Evolutionary conservation across 2,888 invertebrate species (phyloP).

Genomic region (Trimorus sp.): DNA sequence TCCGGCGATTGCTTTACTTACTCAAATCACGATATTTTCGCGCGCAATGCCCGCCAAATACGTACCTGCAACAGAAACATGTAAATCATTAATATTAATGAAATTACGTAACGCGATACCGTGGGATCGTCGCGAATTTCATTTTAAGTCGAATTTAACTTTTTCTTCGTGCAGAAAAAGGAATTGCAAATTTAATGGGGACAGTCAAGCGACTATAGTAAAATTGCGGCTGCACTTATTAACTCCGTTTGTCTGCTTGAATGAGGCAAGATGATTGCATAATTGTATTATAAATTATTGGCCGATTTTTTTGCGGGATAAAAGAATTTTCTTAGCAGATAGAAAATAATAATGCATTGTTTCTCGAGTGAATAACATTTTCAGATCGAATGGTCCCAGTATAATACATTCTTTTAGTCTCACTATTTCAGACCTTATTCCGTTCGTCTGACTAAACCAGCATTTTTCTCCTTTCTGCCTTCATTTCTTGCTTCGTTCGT

Average conservation of each 20-base stretch:
- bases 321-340: background rate
- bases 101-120: too few species aligned
- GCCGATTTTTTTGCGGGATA: too few species aligned
- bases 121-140: too few species aligned
- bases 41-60: background rate
- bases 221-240: too few species aligned
- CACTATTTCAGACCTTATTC: background rate
- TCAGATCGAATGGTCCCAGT: conserved; percentile 1
- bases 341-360: background rate
- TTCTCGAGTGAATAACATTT: background rate
- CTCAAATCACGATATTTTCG: conserved; percentile 1
- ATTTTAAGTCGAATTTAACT: too few species aligned
- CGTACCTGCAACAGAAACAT: conserved; percentile 27
- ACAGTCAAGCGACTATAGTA: too few species aligned
- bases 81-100: background rate
- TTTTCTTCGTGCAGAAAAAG: too few species aligned
- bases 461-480: conserved; percentile 34
- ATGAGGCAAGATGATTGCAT: too few species aligned
- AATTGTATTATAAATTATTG: too few species aligned
- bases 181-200: too few species aligned
- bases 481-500: conserved; percentile 11
- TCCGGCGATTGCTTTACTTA: conserved; percentile 1
- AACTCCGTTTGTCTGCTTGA: too few species aligned
- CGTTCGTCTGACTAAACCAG: conserved; percentile 35
- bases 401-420: background rate